phyloP scores from a whole-genome alignment of 2,797 vertebrate species.

The Ispidina picta region DNA sequence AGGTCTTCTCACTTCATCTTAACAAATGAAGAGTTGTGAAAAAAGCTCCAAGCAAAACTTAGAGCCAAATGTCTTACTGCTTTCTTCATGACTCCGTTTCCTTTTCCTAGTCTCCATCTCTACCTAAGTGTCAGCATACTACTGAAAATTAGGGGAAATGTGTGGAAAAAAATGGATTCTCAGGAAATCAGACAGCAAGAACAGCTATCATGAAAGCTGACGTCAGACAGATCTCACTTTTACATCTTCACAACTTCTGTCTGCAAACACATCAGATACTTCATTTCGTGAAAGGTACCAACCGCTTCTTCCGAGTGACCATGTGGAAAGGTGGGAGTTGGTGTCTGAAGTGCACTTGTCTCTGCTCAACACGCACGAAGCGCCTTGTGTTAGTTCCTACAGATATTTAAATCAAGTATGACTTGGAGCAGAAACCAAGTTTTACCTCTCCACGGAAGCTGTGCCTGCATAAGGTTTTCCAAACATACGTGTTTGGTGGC shows the following conservation, averaged over 20 bases:
- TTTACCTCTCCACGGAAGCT: background rate
- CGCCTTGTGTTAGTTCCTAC: rapidly evolving
- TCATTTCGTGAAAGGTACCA: background rate
- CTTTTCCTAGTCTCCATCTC: background rate
- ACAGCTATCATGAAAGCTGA: background rate
- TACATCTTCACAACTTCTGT: background rate
- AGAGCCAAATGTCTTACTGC: background rate
- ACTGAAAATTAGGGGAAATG: background rate
- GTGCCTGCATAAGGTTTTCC: background rate
- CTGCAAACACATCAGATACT: background rate
- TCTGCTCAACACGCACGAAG: rapidly evolving
- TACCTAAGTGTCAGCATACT: background rate
- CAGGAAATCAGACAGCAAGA: background rate
- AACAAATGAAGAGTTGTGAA: background rate
- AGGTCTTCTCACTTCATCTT: background rate
- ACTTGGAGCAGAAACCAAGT: background rate
- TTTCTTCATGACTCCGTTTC: background rate
- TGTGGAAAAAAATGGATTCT: background rate
- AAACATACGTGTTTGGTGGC: rapidly evolving
- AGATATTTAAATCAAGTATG: background rate
- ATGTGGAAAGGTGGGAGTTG: rapidly evolving
- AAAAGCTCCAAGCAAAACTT: background rate
- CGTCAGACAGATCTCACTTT: background rate
- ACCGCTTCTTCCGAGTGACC: background rate
- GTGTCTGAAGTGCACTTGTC: background rate